Conservation (phyloP, 2,888 invertebrate species). For the Microctonus brassicae region DNA sequence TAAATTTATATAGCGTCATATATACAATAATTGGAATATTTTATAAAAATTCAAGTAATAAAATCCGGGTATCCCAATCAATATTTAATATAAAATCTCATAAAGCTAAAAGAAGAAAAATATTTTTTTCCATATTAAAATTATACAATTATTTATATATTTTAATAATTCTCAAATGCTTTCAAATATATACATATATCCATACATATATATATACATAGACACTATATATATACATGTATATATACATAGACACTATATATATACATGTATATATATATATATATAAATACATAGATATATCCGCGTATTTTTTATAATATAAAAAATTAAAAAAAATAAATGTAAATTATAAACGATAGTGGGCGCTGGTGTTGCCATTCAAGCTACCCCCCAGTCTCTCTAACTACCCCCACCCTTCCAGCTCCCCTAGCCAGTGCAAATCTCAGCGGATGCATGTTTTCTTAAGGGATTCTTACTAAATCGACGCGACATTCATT, state of each 20-base stretch:
- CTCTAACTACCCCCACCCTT: constrained; percentile 56
- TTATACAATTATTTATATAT: too few species aligned
- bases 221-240: not conserved
- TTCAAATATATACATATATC: too few species aligned
- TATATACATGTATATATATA: not conserved
- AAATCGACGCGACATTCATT: constrained; percentile 60
- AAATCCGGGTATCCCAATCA: too few species aligned
- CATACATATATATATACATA: not conserved
- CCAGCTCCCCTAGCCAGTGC: constrained; percentile 65
- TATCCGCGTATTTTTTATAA: not conserved
- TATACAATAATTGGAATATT: not conserved
- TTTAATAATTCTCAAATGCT: too few species aligned
- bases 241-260: not conserved
- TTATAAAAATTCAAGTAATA: too few species aligned
- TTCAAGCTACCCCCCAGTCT: constrained; percentile 56
- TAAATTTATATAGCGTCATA: not conserved
- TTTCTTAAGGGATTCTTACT: constrained; percentile 66
- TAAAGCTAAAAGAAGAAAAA: too few species aligned
- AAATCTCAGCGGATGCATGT: constrained; percentile 68
- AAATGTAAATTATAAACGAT: not conserved
- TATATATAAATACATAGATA: not conserved
- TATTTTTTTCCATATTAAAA: too few species aligned
- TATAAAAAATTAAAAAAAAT: not conserved
- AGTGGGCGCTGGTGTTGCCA: constrained; percentile 48
- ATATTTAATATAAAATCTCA: too few species aligned